Base-by-base conservation (phyloP, 2,888 invertebrate species). In the Nomada fabriciana region DNA sequence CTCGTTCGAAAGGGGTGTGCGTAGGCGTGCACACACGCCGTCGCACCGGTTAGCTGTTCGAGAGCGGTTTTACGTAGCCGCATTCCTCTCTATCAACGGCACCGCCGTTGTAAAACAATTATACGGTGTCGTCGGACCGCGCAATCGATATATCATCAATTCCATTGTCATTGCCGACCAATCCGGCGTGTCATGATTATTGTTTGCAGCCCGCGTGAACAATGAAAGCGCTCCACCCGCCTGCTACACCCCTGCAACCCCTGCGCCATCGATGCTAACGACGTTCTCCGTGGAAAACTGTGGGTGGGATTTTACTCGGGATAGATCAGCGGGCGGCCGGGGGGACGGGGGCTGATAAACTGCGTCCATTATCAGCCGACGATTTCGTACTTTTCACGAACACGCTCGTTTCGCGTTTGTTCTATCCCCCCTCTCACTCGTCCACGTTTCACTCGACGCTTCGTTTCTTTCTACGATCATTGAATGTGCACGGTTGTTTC, bases 141-240 rank as follows among this genome's bases (percentile, higher is more conserved):
- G 87, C 90, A 90, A 92, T 93, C 92, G 91, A 93, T 93, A 93
- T 92, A 93, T 93, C 93, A 93, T 92, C 93, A 91, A 93, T 93
- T 93, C 91, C 92, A 93, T 93, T 93, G 93, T 93, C 93, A 93
- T 91, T 92, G 92, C 91, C 87, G 91, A 90, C 90, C 91, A 92
- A 91, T 92, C 91, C 91, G 86, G 90, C 93, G 92, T 93, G 93
- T 93, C 93, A 92, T 92, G 93, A 93, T 93, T 93, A 93, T 93
- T 93, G 93, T 93, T 92, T 91, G 91, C 92, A 89, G 90, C 91
- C 89, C 88, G 90, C 89, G 89, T 86, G 91, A 91, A 92, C 91
- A 91, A 92, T 92, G 91, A 91, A 87, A 80, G 76, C 73, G 70
- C 71, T 36, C 55, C 23, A 18, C 20, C n/a, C 25, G 2, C 63